These are phyloP conservation scores for Polyommatus icarus DNA, from an alignment of 2,888 invertebrate genomes.

Conservation along the genomic window DNA sequence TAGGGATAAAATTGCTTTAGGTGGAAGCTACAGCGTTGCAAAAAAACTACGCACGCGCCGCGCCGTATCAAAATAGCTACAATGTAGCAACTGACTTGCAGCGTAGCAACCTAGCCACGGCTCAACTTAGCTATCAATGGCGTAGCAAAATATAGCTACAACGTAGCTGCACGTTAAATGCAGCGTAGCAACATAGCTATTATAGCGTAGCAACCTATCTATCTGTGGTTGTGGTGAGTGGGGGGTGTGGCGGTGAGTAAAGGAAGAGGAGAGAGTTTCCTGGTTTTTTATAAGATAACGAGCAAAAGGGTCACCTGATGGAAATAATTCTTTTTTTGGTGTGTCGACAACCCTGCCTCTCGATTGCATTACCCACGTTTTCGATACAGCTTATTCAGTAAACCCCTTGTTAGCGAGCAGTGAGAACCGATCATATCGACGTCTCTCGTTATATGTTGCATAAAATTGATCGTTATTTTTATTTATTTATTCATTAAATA, in stretches of 20 bases:
- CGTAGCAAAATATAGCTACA: not conserved
- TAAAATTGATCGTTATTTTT: too few species aligned
- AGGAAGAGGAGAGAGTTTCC: too few species aligned
- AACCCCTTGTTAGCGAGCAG: not conserved
- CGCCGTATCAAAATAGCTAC: not conserved
- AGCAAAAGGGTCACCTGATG: too few species aligned
- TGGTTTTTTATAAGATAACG: too few species aligned
- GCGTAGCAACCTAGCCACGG: too few species aligned
- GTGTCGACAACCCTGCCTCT: not conserved
- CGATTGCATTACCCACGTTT: not conserved
- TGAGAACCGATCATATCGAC: not conserved
- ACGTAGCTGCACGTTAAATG: not conserved
- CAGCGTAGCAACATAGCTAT: not conserved
- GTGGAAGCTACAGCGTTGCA: too few species aligned
- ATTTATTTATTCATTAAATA: too few species aligned
- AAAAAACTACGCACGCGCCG: not conserved
- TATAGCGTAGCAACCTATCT: too few species aligned
- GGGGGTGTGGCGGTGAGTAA: too few species aligned
- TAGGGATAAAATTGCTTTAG: too few species aligned
- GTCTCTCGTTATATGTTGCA: not conserved
- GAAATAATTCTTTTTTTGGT: not conserved
- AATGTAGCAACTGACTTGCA: not conserved
- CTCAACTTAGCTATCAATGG: not conserved
- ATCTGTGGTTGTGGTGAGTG: too few species aligned
- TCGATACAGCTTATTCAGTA: not conserved